Evolutionary conservation across 2,113 vertebrate genomes (phyloP), one percentile per base, ranked within the genome.

Genomic region (Aegotheles bennettii): DNA sequence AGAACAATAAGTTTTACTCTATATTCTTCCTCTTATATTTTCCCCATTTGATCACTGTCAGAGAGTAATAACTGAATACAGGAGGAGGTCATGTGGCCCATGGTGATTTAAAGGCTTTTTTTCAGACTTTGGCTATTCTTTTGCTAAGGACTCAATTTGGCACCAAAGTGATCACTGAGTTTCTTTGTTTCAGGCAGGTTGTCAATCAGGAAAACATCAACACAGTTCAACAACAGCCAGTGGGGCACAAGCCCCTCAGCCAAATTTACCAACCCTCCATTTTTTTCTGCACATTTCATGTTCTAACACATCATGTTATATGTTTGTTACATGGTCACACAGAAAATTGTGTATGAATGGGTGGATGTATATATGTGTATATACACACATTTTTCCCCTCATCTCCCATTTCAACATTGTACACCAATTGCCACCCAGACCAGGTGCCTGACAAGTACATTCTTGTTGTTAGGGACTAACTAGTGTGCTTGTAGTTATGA

Each of bases 111-210:
- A 74, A 38, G 9, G 17, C 3, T 93, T 86, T 87, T 87, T 28
- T 73, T 81, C 45, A 53, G n/a, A 67, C 5, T 87, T 65, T 42
- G 16, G 6, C 12, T 83, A 79, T 48, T 68, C 24, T 75, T 85
- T 83, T 68, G 11, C 9, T 38, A 26, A 60, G 29, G 56, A 45
- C 9, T 64, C 9, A 3, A 13, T 74, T 70, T 60, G 36, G 14
- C 57, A 85, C 17, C 38, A 43, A 60, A 60, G 8, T 0, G 0
- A 13, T 57, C 28, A 1, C 9, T 42, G 47, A 16, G 1, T 47
- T 87, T 65, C 56, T 42, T 53, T 50, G 10, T 13, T n/a, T 84
- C 77, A 50, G 38, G 35, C 15, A 79, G 38, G 23, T 23, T 45
- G 35, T 25, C 9, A n/a, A 7, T 5, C 16, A 54, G 33, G 4